Evolutionary conservation across 2,113 vertebrate genomes (phyloP).

Genomic region (Podarcis muralis): DNA sequence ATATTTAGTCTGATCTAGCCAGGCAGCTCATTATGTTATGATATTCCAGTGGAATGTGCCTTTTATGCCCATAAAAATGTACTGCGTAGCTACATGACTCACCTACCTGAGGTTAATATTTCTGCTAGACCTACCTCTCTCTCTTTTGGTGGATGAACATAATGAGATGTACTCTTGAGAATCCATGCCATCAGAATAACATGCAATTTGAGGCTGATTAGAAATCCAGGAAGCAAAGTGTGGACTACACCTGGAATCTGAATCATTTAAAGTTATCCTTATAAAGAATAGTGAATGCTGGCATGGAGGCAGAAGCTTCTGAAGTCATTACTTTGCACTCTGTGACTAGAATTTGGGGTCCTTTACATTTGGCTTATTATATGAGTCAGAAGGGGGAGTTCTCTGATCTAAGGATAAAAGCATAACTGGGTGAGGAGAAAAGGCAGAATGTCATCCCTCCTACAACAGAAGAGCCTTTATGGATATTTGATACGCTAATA

Average conservation of each 20-base stretch:
- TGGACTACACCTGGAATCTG: slow-evolving; percentile 42
- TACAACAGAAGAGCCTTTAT: slow-evolving; percentile 19
- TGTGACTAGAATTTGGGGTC: slow-evolving; percentile 37
- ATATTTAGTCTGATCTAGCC: too few relatives aligned
- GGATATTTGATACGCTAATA: neutral
- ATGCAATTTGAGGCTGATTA: slow-evolving; percentile 38
- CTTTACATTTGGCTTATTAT: slow-evolving; percentile 23
- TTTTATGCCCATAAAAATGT: neutral
- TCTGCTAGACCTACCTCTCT: neutral
- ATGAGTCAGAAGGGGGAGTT: slow-evolving; percentile 20
- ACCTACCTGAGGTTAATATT: neutral
- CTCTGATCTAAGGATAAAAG: slow-evolving; percentile 32
- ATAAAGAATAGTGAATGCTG: slow-evolving; percentile 41
- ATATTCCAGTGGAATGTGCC: neutral
- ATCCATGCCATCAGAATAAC: slow-evolving; percentile 35
- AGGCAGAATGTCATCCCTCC: slow-evolving; percentile 21
- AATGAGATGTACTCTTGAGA: slow-evolving; percentile 18
- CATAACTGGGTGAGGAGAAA: slow-evolving; percentile 25
- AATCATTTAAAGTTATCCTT: slow-evolving; percentile 6
- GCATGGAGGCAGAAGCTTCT: slow-evolving; percentile 33
- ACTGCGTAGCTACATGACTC: neutral
- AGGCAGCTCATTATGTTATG: too few relatives aligned
- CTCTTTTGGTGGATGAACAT: neutral
- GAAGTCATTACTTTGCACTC: slow-evolving; percentile 35
- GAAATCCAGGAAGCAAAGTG: slow-evolving; percentile 38